These are phyloP conservation scores for Platygyra sinensis DNA, from an alignment of 64 coral and sea anemone species.

Conservation along the genomic window DNA sequence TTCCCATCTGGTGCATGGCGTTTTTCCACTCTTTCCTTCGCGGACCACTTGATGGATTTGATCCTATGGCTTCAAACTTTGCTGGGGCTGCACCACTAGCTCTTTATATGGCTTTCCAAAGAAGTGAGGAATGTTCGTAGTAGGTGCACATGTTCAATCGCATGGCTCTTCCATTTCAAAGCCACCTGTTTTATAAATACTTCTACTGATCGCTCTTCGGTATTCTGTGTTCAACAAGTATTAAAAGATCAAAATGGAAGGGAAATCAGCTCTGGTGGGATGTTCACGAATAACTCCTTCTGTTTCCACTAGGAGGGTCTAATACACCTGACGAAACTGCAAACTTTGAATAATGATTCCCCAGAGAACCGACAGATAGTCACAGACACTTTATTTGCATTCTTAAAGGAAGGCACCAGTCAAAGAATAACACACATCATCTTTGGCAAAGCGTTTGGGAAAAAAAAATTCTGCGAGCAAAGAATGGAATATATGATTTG, in stretches of 20 bases:
- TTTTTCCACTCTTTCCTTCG: too few relatives aligned
- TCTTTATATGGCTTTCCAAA: neutral
- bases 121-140: neutral
- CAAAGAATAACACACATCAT: neutral
- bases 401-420: neutral
- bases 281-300: neutral
- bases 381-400: neutral
- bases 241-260: neutral
- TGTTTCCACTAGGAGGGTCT: neutral
- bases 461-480: neutral
- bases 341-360: neutral
- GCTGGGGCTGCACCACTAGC: neutral
- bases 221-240: neutral
- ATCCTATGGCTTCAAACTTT: neutral
- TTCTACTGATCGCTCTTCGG: neutral
- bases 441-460: neutral
- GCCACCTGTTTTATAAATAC: neutral
- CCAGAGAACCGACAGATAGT: neutral
- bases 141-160: neutral
- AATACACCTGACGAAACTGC: neutral
- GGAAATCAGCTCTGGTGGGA: neutral
- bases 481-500: neutral
- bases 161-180: neutral
- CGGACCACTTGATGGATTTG: neutral
- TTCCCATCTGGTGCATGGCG: neutral